Percentiles rank a stretch among this genome's conserved stretches.
These are phyloP conservation scores for Xenopus petersii DNA, from an alignment of 2,797 vertebrate species.

Conservation along the genomic window DNA sequence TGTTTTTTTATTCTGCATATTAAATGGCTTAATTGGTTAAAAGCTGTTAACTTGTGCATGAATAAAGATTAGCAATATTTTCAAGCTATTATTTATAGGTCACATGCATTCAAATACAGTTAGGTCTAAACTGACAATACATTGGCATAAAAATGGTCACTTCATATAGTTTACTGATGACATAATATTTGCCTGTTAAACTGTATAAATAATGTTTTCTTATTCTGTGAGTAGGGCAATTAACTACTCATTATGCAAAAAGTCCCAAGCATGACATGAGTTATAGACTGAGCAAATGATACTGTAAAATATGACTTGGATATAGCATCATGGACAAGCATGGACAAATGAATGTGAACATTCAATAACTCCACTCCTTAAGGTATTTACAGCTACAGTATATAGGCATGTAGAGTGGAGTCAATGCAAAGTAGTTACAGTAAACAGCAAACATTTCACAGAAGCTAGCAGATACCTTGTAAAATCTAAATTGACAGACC, in stretches of 20 bases:
- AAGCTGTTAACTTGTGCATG: too few relatives aligned
- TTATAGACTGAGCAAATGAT: neutral
- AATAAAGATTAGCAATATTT: too few relatives aligned
- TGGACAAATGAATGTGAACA: slow-evolving; percentile 86
- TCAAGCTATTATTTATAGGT: too few relatives aligned
- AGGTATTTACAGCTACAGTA: slow-evolving; percentile 52
- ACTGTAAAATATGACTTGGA: neutral
- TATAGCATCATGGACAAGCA: neutral
- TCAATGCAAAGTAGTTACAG: neutral
- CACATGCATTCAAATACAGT: too few relatives aligned
- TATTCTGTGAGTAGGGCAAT: neutral
- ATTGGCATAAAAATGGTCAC: too few relatives aligned
- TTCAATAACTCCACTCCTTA: slow-evolving; percentile 16
- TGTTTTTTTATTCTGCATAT: too few relatives aligned
- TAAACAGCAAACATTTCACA: too few relatives aligned
- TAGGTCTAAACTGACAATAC: too few relatives aligned
- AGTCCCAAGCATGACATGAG: neutral
- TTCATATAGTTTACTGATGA: neutral
- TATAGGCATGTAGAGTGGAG: neutral
- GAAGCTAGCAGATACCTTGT: slow-evolving; percentile 56
- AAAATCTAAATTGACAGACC: slow-evolving; percentile 61
- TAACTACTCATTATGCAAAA: neutral
- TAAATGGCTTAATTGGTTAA: too few relatives aligned
- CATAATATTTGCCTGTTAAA: neutral
- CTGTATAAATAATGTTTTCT: slow-evolving; percentile 12